Base-by-base conservation (phyloP, 2,113 vertebrate genomes). In the Myiopsitta monachus region DNA sequence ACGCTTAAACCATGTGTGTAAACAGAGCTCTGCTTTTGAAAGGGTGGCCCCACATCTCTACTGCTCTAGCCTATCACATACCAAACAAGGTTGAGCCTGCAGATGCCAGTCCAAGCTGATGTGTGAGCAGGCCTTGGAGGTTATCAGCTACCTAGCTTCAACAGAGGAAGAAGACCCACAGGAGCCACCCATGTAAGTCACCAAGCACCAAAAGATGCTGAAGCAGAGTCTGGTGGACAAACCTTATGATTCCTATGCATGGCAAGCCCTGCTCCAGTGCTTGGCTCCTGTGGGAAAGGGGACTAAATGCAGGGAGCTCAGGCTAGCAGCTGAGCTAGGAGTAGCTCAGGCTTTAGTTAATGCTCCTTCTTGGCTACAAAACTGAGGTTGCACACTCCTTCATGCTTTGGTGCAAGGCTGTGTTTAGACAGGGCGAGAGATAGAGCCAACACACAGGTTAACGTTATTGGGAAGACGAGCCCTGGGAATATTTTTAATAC, bases 401-500 rank as follows among this genome's bases (percentile, higher is more conserved):
- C 54, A 66, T 3, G 2, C 72, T 57, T 80, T 3, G 2, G 19
- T 54, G 69, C 26, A 54, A 81, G 80, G 38, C 57, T 66, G 38
- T 46, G 59, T 66, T 83, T 54, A 80, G 68, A 67, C 61, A 90
- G 46, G 46, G 75, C 0, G 1, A 85, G 46, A 80, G 49, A 41
- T 3, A 82, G 18, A 83, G 31, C n/a, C 54, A 91, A 18, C n/a
- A 51, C 44, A 72, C 52, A 54, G 62, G 52, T 61, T 72, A 43
- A 74, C 0, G 1, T 9, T 6, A 11, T 61, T 27, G 30, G 67
- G 41, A 95, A 92, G 70, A 83, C 0, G 1, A 92, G 38, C 31
- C 51, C 69, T 88, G 85, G 72, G 90, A 93, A 67, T 83, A 49
- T 63, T 92, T 93, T 68, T 75, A 82, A 84, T 67, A 54, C 90